phyloP scores from a whole-genome alignment of 2,888 invertebrate genomes.

The Ectemnius lituratus region DNA sequence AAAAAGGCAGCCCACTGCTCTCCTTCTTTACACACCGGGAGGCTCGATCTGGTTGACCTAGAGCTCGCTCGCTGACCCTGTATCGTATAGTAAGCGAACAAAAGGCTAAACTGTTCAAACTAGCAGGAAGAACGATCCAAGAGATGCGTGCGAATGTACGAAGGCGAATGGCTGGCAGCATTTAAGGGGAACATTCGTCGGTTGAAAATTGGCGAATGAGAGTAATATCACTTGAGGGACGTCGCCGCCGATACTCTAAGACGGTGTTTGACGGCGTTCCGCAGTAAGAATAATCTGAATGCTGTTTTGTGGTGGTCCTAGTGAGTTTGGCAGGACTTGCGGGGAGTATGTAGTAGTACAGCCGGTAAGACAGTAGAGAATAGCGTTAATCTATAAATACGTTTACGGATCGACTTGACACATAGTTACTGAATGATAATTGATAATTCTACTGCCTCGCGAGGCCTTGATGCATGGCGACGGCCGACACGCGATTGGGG shows the following conservation, averaged over 20 bases:
- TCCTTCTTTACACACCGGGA: not conserved
- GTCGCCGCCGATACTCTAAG: too few relatives aligned
- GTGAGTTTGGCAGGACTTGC: too few relatives aligned
- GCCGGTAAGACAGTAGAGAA: conserved; percentile 41
- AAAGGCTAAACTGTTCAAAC: conserved; percentile 46
- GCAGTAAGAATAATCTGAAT: too few relatives aligned
- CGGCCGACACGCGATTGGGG: conserved; percentile 49
- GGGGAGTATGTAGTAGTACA: conserved; percentile 25
- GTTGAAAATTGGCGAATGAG: not conserved
- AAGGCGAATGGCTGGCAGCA: not conserved
- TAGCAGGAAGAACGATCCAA: conserved; percentile 28
- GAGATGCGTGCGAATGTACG: conserved; percentile 13
- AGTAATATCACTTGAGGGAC: too few relatives aligned
- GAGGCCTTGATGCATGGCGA: conserved; percentile 75
- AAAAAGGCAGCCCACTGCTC: too few relatives aligned
- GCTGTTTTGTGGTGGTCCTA: too few relatives aligned
- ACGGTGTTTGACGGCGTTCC: too few relatives aligned
- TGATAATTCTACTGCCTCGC: conserved; percentile 75
- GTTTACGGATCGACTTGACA: conserved; percentile 67
- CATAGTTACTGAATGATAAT: conserved; percentile 68
- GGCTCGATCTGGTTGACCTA: conserved; percentile 29
- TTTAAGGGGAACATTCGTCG: not conserved
- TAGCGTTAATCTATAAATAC: conserved; percentile 53
- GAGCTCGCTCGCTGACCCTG: conserved; percentile 46
- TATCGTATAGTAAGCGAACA: conserved; percentile 51